Base-by-base conservation (phyloP, 1,140 invertebrate genomes). In the Drosophila sulfurigaster region DNA sequence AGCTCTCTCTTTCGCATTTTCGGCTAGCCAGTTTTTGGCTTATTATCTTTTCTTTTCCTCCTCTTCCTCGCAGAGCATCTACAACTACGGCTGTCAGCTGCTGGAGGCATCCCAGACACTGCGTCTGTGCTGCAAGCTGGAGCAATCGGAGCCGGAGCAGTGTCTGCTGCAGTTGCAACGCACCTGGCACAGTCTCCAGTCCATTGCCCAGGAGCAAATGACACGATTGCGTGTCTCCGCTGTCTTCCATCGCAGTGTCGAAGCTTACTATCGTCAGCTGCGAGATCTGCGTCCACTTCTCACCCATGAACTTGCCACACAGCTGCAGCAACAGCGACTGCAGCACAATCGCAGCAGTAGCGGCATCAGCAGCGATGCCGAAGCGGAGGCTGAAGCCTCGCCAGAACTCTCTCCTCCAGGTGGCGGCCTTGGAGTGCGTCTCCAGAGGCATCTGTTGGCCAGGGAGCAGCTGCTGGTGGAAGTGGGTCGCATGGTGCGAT, bases 31-130 rank as follows among this genome's bases (percentile, higher is more conserved):
- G 62, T 66, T 71, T 64, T 38, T 1, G 30, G 13, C 28, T 54
- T 52, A 56, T 56, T 51, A n/a, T 5, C 43, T 11, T 16, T 32
- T 5, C 32, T 41, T 5, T 11, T 2, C 41, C 11, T 1, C 25
- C 25, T 13, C 4, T 28, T 4, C 16, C 6, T 15, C 3, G 11
- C 81, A 96, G 96, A 95, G 95, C 32, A 96, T 96, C 2, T 97
- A 96, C 85, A 95, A 97, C 57, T 97, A 97, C 82, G 96, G 96
- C 3, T 95, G 95, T 81, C 96, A 96, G 92, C 90, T 97, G 57
- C 93, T 96, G 8, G 95, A 95, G 79, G 96, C 96, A 10, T 95
- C 96, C n/a, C 92, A 96, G 45, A 94, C 96, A n/a, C 82, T 97
- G 11, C 92, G 96, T 57, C 94, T 96, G 52, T 96, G 96, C 16